Evolutionary conservation across 2,113 vertebrate species (phyloP), one percentile per base, ranked within the genome.

Genomic region (Indicator maculatus): DNA sequence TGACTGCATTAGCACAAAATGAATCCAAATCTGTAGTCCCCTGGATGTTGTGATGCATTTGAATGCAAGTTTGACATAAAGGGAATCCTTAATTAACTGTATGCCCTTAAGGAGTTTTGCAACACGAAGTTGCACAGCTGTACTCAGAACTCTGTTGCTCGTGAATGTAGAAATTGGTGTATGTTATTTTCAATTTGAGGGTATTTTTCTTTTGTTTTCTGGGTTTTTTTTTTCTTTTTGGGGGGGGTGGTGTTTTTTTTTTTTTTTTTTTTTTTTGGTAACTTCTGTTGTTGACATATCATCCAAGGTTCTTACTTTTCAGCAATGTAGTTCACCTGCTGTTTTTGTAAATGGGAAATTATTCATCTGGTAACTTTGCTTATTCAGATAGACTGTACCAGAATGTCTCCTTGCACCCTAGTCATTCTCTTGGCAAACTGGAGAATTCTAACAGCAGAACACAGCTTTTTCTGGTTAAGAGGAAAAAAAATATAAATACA

Each of bases 11-110:
- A 88, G 65, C 69, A 88, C 76, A 86, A 86, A 75, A 56, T 56
- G 73, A 86, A 77, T 88, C 86, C 39, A 88, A 83, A 88, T 90
- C 77, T 88, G 56, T 96, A 56, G 65, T 64, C 61, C 38, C n/a
- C 28, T 67, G 85, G 73, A 83, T 90, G 65, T 21, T 90, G 88
- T 69, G 86, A 75, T 92, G 88, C 93, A 78, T 88, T 60, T 90
- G 83, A 93, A 90, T 92, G 74, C 6, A 27, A 58, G 20, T 86
- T 86, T 88, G 80, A 95, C 77, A 72, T 86, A 80, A 88, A 80
- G 45, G 83, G 83, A 94, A 90, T 88, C 72, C 44, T 78, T 90
- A 92, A 84, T 90, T 83, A 92, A 23, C 58, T 81, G 2, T 78
- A 16, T 64, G 70, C 80, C 90, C 63, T 90, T 82, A 88, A 38